Conservation (phyloP, 2,797 vertebrate species). For the Poecilia velifera region DNA sequence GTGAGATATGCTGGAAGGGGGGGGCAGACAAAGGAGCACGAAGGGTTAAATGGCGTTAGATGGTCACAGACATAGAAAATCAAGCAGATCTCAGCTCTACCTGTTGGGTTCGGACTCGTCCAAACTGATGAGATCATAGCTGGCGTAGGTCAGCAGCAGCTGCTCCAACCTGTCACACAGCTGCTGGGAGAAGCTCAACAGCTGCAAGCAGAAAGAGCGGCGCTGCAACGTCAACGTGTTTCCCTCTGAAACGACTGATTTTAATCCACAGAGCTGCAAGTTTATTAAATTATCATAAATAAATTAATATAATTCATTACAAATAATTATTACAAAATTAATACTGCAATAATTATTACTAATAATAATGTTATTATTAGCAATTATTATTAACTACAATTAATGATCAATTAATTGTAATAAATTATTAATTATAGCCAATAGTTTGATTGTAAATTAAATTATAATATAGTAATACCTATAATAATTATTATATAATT, state of each 20-base stretch:
- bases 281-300: neutral
- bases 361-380: no score
- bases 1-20: constrained; percentile 78
- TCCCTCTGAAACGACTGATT: neutral
- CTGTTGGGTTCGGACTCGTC: constrained; percentile 81
- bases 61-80: neutral
- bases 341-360: no score
- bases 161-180: constrained; percentile 83
- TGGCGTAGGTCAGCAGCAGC: constrained; percentile 80
- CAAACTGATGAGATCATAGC: constrained; percentile 76
- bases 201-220: constrained; percentile 55
- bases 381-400: no score
- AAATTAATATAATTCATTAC: no score
- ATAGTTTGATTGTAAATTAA: no score
- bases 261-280: neutral
- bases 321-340: no score
- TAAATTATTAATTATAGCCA: no score
- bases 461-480: no score
- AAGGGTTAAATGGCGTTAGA: neutral
- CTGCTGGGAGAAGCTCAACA: constrained; percentile 85
- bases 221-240: neutral
- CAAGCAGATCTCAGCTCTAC: constrained; percentile 55
- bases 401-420: no score
- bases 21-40: neutral
- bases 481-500: no score